These are phyloP conservation scores for Argentina silus DNA, from an alignment of 2,797 vertebrate species.

Conservation along the genomic window DNA sequence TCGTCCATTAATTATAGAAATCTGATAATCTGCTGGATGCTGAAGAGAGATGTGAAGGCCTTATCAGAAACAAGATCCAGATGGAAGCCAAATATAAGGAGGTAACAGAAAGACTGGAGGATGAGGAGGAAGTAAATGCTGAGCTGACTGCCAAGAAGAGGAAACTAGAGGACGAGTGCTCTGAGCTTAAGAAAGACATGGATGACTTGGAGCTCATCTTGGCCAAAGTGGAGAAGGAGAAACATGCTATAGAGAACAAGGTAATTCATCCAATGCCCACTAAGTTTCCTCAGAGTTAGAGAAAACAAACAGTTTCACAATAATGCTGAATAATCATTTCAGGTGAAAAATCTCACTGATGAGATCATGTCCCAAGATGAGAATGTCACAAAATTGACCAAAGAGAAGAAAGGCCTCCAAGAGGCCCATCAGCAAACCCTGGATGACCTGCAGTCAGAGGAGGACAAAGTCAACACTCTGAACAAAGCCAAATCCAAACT, in stretches of 20 bases:
- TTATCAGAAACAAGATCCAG: constrained; percentile 77
- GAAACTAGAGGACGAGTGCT: constrained; percentile 44
- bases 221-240: constrained; percentile 72
- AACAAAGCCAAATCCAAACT: constrained; percentile 85
- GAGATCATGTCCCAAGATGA: constrained; percentile 82
- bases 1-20: constrained; percentile 40
- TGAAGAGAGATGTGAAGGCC: constrained; percentile 65
- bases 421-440: constrained; percentile 81
- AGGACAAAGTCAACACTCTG: constrained; percentile 85
- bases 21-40: constrained; percentile 70
- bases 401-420: constrained; percentile 78
- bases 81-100: constrained; percentile 87
- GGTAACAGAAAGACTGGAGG: constrained; percentile 82
- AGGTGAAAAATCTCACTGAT: constrained; percentile 86
- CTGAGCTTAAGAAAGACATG: constrained; percentile 67
- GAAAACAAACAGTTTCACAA: not conserved
- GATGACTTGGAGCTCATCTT: constrained; percentile 68
- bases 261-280: constrained; percentile 17
- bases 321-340: constrained; percentile 70
- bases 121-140: constrained; percentile 70
- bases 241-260: constrained; percentile 71
- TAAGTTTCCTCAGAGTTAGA: too few species aligned
- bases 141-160: too few species aligned
- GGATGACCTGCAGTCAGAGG: constrained; percentile 82
- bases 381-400: constrained; percentile 77